phyloP scores from a whole-genome alignment of 2,113 vertebrate genomes.

The Prochilodus magdalenae region DNA sequence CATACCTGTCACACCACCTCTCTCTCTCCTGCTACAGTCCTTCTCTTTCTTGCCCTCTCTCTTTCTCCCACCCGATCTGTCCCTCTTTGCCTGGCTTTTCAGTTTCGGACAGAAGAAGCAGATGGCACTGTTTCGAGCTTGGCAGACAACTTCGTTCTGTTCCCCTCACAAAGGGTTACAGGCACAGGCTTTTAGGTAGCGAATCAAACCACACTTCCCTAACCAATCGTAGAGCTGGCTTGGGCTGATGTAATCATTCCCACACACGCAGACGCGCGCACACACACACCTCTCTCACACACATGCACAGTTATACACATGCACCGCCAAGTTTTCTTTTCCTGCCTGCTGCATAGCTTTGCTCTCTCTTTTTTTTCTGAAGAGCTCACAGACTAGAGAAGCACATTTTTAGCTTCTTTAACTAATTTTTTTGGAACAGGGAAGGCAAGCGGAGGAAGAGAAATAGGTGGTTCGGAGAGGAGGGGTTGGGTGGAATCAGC shows the following conservation, averaged over 20 bases:
- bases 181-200: constrained; percentile 74
- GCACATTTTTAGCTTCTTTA: constrained; percentile 34
- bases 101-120: constrained; percentile 43
- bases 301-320: constrained; percentile 44
- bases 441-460: not conserved
- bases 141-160: constrained; percentile 70
- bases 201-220: constrained; percentile 75
- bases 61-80: constrained; percentile 1
- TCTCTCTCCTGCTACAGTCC: not conserved
- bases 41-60: not conserved
- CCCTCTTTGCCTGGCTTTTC: constrained; percentile 44
- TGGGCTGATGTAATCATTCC: constrained; percentile 80
- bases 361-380: constrained; percentile 25
- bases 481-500: not conserved
- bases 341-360: constrained; percentile 61
- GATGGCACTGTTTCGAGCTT: constrained; percentile 73
- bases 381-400: not conserved
- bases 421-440: not conserved
- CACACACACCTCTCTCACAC: constrained; percentile 50
- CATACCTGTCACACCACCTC: constrained; percentile 71
- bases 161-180: constrained; percentile 80
- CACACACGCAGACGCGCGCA: constrained; percentile 67
- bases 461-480: not conserved
- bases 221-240: constrained; percentile 75
- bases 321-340: constrained; percentile 48